A percentile compares a stretch with the other conserved stretches of the same genome.
Evolutionary conservation across 2,797 vertebrate species (phyloP).

Genomic region (Characodon lateralis): DNA sequence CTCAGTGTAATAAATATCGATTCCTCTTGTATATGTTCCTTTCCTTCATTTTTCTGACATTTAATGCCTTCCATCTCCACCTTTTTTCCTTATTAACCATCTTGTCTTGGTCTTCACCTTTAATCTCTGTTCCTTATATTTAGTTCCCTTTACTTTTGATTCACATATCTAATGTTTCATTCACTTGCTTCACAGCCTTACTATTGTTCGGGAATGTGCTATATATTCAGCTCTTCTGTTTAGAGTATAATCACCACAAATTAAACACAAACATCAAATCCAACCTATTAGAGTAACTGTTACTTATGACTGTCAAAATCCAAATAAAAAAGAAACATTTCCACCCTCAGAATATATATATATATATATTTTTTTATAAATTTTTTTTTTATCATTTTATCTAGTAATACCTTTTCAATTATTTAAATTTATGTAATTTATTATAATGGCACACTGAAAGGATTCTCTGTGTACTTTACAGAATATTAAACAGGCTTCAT

Average conservation of each 20-base stretch:
- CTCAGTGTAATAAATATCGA: conserved; percentile 37
- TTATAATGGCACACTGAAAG: background rate
- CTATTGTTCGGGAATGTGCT: background rate
- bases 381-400: background rate
- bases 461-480: background rate
- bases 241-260: background rate
- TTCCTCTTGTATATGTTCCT: conserved; percentile 8
- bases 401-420: background rate
- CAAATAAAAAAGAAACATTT: background rate
- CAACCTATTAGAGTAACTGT: background rate
- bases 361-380: background rate
- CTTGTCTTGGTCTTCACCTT: conserved; percentile 20
- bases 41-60: conserved; percentile 11
- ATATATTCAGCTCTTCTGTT: background rate
- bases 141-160: background rate
- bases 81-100: conserved; percentile 23
- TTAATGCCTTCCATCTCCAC: background rate
- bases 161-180: background rate
- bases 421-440: background rate
- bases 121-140: conserved; percentile 8
- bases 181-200: background rate
- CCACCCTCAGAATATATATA: too few relatives aligned
- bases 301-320: background rate
- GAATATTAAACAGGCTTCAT: background rate
- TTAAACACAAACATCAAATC: background rate